Evolutionary conservation across 1,140 invertebrate genomes (phyloP).

Genomic region (Oppia nitens): DNA sequence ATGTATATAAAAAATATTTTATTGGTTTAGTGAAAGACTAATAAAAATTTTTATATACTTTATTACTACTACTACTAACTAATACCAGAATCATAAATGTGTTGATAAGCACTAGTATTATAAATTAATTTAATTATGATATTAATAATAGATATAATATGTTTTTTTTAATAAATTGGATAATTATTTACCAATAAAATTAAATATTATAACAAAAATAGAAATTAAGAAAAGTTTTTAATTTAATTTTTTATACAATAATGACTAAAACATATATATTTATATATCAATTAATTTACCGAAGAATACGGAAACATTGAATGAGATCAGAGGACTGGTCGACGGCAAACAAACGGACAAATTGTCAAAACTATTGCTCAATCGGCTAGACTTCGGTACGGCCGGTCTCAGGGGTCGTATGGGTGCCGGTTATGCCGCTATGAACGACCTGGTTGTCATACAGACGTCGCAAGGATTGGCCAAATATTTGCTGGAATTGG

Average conservation of each 20-base stretch:
- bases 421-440: slow-evolving; percentile 74
- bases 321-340: slow-evolving; percentile 5
- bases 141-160: no score
- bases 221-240: neutral
- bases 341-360: neutral
- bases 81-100: no score
- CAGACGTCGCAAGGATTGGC: slow-evolving; percentile 87
- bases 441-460: slow-evolving; percentile 95
- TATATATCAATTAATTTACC: neutral
- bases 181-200: no score
- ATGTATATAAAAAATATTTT: no score
- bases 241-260: no score
- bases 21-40: no score
- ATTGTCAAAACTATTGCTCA: slow-evolving; percentile 1
- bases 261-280: no score
- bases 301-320: slow-evolving; percentile 2
- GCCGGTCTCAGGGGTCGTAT: slow-evolving; percentile 51
- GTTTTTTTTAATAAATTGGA: no score
- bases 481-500: slow-evolving; percentile 48
- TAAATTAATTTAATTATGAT: no score
- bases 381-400: slow-evolving; percentile 15
- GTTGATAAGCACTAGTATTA: no score
- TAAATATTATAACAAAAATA: neutral
- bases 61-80: no score
- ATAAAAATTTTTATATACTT: no score